Base-by-base conservation (phyloP, 1,140 invertebrate genomes). In the Stegodyphus dumicola region DNA sequence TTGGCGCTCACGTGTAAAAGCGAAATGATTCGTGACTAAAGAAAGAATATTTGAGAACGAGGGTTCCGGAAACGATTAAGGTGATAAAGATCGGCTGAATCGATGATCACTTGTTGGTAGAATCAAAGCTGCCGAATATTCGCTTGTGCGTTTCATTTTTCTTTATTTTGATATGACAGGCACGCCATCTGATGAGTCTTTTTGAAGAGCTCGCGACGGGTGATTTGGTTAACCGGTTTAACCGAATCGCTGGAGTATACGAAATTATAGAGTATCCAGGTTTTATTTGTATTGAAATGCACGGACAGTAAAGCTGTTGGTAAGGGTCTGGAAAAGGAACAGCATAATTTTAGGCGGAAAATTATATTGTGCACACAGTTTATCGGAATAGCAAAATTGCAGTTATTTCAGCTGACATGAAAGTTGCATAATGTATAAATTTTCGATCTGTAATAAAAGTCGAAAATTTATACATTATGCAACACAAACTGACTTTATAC, bases 1-100 rank as follows among this genome's bases (percentile, higher is more conserved):
- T 75, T 74, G 52, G 52, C 56, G 13, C 49, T 65, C 52, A 53
- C 18, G 49, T 66, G 65, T 56, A 75, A 83, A 83, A 83, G 71
- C 51, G 71, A 75, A 83, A 83, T 83, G 49, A 83, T 83, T 83
- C 71, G 70, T 83, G 70, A 83, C 15, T 15, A 13, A 18, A 54
- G 52, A 71, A 83, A 75, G 33, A 70, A 64, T 6, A 49, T n/a
- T 64, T 60, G 13, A 13, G 52, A 56, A 64, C 51, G 33, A 48
- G 60, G 60, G 71, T 75, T 18, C 71, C 71, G 80, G 71, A 83
- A 75, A 67, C 51, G 80, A 83, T 83, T 75, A 75, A 17, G 71
- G 75, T 75, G 70, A 83, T 83, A 13, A 53, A 48, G 17, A 83
- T 83, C 71, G 74, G 51, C 10, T 67, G 69, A 75, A 56, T 52